A percentile compares a stretch with the other conserved stretches of the same genome.
phyloP scores from a whole-genome alignment of 2,113 vertebrate genomes.

The Barbus barbus region DNA sequence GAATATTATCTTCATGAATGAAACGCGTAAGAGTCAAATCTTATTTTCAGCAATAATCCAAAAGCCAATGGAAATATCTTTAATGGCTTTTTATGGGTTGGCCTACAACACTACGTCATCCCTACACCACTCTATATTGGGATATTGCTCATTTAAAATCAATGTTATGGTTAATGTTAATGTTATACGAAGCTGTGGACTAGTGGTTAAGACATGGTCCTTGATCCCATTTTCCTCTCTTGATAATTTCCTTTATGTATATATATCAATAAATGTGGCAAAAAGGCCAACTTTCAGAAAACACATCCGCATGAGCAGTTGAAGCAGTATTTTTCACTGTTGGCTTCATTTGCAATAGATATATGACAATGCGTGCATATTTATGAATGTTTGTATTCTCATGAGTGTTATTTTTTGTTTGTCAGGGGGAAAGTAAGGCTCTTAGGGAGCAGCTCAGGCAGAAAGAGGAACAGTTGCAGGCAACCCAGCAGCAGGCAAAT shows the following conservation, averaged over 20 bases:
- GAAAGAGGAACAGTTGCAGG: conserved; percentile 92
- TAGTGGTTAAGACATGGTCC: not conserved
- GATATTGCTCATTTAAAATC: not conserved
- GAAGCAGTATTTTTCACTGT: not conserved
- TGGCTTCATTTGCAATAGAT: not conserved
- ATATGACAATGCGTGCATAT: not conserved
- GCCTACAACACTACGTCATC: not conserved
- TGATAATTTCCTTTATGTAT: not conserved
- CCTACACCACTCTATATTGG: not conserved
- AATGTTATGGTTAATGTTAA: not conserved
- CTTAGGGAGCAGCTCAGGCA: conserved; percentile 92
- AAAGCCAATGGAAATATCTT: not conserved
- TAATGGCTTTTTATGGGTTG: not conserved
- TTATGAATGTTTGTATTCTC: not conserved
- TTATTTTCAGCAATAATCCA: not conserved
- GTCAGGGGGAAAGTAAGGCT: conserved; percentile 81
- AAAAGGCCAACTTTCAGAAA: not conserved
- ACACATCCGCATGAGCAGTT: not conserved
- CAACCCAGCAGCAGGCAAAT: conserved; percentile 86
- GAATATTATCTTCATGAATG: not conserved
- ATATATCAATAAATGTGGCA: not conserved
- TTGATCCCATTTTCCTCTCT: not conserved
- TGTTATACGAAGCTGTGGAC: not conserved
- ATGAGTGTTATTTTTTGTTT: not conserved
- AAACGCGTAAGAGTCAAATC: not conserved